Evolutionary conservation across 2,888 invertebrate genomes (phyloP).

Genomic region (Archips crataeganus): DNA sequence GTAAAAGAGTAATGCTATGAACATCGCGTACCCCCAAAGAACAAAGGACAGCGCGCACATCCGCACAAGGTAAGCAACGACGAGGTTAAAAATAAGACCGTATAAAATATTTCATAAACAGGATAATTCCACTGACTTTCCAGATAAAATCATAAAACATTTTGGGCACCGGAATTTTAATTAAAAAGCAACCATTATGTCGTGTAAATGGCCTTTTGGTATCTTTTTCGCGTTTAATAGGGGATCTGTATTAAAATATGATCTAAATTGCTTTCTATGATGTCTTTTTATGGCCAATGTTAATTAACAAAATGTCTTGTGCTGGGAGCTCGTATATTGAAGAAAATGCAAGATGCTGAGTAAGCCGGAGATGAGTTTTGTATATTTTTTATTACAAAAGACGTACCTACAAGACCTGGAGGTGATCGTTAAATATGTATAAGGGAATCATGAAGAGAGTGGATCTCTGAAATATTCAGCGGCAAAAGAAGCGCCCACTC

Average conservation of each 20-base stretch:
- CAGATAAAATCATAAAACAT: conserved; percentile 37
- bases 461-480: conserved; percentile 62
- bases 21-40: not conserved
- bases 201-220: conserved; percentile 33
- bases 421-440: conserved; percentile 62
- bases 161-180: conserved; percentile 29
- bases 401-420: conserved; percentile 49
- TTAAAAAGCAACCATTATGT: conserved; percentile 36
- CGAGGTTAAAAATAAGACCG: conserved; percentile 1
- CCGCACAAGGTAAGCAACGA: not conserved
- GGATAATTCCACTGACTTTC: conserved; percentile 16
- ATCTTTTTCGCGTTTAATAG: conserved; percentile 29
- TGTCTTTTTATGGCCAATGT: conserved; percentile 16
- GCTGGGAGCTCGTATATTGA: not conserved
- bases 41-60: not conserved
- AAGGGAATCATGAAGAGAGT: conserved; percentile 59
- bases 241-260: conserved; percentile 20
- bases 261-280: conserved; percentile 22
- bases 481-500: conserved; percentile 43
- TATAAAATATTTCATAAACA: conserved; percentile 21
- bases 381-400: conserved; percentile 41
- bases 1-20: too few species aligned
- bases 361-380: conserved; percentile 4
- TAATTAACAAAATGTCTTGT: conserved; percentile 23
- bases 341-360: not conserved